phyloP scores from a whole-genome alignment of 1,140 invertebrate genomes.

The Tetramorium simillimum region DNA sequence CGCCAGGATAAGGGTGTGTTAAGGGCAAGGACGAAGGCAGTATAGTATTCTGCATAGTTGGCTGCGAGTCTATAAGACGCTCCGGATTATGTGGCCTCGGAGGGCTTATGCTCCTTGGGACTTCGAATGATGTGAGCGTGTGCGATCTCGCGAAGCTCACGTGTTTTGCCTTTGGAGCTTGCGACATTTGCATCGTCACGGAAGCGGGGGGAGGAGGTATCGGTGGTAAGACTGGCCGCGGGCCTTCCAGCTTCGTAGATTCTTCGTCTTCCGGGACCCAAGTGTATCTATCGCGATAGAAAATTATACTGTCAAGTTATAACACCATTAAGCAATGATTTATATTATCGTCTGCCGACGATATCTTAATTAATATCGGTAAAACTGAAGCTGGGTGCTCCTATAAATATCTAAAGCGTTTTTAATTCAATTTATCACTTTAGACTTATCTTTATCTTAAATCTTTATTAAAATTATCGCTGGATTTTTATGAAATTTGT shows the following conservation, averaged over 20 bases:
- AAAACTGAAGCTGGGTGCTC: background rate
- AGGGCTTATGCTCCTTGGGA: conserved; percentile 86
- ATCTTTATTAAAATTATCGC: background rate
- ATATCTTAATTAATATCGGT: background rate
- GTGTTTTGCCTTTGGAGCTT: conserved; percentile 89
- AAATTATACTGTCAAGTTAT: background rate
- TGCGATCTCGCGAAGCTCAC: conserved; percentile 96
- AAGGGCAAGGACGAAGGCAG: conserved; percentile 74
- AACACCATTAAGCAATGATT: background rate
- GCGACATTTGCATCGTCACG: conserved; percentile 83
- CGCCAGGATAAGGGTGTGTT: conserved; percentile 79
- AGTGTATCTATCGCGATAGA: conserved; percentile 85
- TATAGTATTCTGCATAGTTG: conserved; percentile 78
- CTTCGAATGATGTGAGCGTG: conserved; percentile 93
- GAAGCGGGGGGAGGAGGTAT: conserved; percentile 75
- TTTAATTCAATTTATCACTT: background rate
- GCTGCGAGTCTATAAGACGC: conserved; percentile 86
- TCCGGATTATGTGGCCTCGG: conserved; percentile 89
- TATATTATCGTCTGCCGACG: too few relatives aligned
- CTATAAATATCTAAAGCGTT: background rate
- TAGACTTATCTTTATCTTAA: background rate
- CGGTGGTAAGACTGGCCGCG: conserved; percentile 85
- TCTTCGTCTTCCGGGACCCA: conserved; percentile 92
- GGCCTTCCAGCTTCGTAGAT: conserved; percentile 89
- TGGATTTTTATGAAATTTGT: background rate